phyloP scores from a whole-genome alignment of 2,797 vertebrate species.

The Danio tinwini region DNA sequence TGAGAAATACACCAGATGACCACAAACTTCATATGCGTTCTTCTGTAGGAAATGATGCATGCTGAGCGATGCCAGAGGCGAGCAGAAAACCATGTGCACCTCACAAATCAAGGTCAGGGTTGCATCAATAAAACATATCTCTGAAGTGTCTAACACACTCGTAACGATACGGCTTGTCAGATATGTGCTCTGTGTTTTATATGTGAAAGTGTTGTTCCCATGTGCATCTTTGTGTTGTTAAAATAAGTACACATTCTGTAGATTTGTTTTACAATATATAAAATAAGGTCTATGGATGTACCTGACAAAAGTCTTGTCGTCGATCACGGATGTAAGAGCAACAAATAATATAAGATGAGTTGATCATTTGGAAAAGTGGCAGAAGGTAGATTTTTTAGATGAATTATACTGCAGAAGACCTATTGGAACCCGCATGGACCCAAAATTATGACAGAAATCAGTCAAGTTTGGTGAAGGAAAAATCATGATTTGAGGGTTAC shows the following conservation, averaged over 20 bases:
- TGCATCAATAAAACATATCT: conserved; percentile 34
- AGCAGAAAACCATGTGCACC: not conserved
- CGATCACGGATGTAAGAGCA: too few species aligned
- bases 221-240: not conserved
- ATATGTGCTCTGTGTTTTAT: conserved; percentile 1
- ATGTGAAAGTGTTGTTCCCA: not conserved
- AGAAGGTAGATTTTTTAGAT: too few species aligned
- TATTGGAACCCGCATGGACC: too few species aligned
- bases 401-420: too few species aligned
- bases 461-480: too few species aligned
- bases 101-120: conserved; percentile 56
- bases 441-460: too few species aligned
- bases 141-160: not conserved
- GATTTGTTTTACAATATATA: not conserved
- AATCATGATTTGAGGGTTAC: too few species aligned
- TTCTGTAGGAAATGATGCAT: conserved; percentile 36
- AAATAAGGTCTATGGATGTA: not conserved
- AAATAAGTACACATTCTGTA: too few species aligned
- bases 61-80: conserved; percentile 20
- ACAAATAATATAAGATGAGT: too few species aligned
- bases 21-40: conserved; percentile 22
- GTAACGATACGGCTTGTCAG: conserved; percentile 25
- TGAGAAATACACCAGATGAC: conserved; percentile 35
- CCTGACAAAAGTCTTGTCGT: too few species aligned
- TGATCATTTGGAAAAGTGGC: too few species aligned